Evolutionary conservation across 2,113 vertebrate genomes (phyloP).

Genomic region (Oenanthe oenanthe): DNA sequence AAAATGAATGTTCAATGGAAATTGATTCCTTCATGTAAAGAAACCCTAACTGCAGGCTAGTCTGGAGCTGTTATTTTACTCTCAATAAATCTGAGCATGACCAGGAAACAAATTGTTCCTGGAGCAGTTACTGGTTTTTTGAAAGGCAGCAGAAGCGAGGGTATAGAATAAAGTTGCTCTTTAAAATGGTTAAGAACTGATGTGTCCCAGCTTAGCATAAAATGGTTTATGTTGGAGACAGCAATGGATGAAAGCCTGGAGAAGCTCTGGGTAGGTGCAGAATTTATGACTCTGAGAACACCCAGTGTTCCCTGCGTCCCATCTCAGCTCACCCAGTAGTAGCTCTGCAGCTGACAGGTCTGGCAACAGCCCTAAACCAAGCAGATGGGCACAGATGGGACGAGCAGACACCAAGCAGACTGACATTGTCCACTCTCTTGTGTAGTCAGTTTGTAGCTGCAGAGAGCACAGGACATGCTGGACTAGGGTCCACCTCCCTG

Average conservation of each 20-base stretch:
- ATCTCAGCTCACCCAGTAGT: not conserved
- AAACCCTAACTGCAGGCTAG: not conserved
- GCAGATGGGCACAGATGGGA: not conserved
- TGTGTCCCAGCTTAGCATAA: not conserved
- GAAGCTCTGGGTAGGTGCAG: not conserved
- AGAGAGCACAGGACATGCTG: not conserved
- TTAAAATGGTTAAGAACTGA: not conserved
- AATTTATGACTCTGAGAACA: not conserved
- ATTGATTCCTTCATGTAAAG: not conserved
- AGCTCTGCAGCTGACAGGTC: not conserved
- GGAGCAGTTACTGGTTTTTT: not conserved
- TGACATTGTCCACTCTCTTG: fast-evolving
- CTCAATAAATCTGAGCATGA: not conserved
- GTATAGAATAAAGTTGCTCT: not conserved
- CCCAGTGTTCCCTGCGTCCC: not conserved
- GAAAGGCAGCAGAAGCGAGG: not conserved
- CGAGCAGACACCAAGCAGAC: fast-evolving
- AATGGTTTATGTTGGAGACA: not conserved
- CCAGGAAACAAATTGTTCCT: not conserved
- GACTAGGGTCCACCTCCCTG: not conserved
- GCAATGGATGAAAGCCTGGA: not conserved
- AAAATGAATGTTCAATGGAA: not conserved
- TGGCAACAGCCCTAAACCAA: not conserved
- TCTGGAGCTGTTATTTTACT: not conserved
- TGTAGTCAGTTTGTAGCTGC: not conserved